Evolutionary conservation across 2,888 invertebrate genomes (phyloP).

Genomic region (Ptychoptera albimana): DNA sequence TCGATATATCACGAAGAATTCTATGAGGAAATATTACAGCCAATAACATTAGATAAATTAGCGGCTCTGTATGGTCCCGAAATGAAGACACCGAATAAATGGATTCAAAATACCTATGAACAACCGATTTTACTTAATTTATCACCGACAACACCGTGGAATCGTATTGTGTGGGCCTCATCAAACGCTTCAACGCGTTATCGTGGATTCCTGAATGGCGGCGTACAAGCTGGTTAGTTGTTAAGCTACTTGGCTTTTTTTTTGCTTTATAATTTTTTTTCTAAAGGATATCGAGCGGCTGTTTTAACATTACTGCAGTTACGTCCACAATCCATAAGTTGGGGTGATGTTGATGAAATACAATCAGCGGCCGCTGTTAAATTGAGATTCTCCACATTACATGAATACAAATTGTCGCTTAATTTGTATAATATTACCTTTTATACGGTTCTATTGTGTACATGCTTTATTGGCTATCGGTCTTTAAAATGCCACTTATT

Average conservation of each 20-base stretch:
- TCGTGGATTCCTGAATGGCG: constrained; percentile 25
- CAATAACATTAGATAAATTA: constrained; percentile 16
- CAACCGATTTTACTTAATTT: constrained; percentile 13
- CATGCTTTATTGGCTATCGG: too few relatives aligned
- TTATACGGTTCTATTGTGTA: constrained; percentile 11
- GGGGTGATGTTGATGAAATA: constrained; percentile 22
- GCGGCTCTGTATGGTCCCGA: constrained; percentile 18
- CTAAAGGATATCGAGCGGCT: constrained; percentile 22
- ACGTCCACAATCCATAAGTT: constrained; percentile 23
- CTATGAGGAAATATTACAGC: constrained; percentile 12
- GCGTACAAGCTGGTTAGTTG: constrained; percentile 19
- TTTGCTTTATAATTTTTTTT: too few relatives aligned
- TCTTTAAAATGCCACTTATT: too few relatives aligned
- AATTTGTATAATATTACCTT: constrained; percentile 24
- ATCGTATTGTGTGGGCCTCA: constrained; percentile 25
- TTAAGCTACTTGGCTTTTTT: too few relatives aligned
- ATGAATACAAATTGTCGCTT: constrained; percentile 17
- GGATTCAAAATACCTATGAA: constrained; percentile 15
- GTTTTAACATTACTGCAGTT: constrained; percentile 19
- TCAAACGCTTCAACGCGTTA: constrained; percentile 19
- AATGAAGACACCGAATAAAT: constrained; percentile 18
- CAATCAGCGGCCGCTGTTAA: constrained; percentile 13
- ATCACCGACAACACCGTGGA: constrained; percentile 22
- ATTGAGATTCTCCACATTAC: constrained; percentile 7
- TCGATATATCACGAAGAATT: constrained; percentile 18